phyloP scores from a whole-genome alignment of 2,797 vertebrate species.

The Lacerta bilineata region DNA sequence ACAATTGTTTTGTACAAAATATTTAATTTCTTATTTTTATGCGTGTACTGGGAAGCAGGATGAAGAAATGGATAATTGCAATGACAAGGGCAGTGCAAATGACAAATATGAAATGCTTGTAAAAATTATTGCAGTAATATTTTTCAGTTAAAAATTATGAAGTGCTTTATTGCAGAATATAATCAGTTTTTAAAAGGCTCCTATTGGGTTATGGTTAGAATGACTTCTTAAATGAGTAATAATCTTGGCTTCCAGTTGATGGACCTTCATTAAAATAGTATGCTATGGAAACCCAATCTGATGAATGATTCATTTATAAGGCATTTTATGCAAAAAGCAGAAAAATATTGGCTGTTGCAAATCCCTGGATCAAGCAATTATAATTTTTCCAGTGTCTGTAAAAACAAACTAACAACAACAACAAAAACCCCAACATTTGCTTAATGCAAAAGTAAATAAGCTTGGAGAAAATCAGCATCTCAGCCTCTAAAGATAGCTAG shows the following conservation, averaged over 20 bases:
- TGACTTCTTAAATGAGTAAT: neutral
- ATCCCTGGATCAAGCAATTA: neutral
- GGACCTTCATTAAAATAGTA: slow-evolving; percentile 2
- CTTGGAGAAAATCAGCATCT: neutral
- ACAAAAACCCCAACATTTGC: neutral
- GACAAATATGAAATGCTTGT: neutral
- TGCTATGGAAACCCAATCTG: neutral
- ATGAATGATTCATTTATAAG: neutral
- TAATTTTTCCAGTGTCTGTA: slow-evolving; percentile 2
- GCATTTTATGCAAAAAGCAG: neutral
- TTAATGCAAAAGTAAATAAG: neutral
- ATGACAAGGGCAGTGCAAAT: neutral
- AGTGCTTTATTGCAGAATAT: neutral
- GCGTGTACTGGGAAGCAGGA: too few relatives aligned
- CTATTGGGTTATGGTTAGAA: neutral
- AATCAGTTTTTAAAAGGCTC: accelerated
- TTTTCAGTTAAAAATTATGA: neutral
- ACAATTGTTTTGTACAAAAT: too few relatives aligned
- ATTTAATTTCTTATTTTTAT: too few relatives aligned
- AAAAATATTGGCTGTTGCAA: neutral
- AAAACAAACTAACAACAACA: neutral
- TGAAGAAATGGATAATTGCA: neutral
- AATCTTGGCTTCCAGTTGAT: neutral
- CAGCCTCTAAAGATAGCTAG: neutral
- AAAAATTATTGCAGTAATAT: slow-evolving; percentile 1